Conservation (phyloP, 1,140 invertebrate genomes). For the Marisa cornuarietis region DNA sequence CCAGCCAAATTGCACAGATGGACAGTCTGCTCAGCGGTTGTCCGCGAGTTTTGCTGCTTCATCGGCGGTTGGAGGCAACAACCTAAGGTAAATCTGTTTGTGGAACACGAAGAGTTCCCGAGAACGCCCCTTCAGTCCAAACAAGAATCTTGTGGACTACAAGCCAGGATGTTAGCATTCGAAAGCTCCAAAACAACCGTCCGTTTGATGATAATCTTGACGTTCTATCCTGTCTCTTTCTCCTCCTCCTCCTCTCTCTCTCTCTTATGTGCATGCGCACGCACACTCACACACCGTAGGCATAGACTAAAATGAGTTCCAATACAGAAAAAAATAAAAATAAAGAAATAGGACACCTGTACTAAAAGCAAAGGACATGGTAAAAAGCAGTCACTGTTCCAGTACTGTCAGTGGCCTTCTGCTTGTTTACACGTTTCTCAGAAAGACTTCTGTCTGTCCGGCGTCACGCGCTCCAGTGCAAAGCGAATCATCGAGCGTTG, state of each 20-base stretch:
- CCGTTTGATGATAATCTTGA: neutral
- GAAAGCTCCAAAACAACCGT: neutral
- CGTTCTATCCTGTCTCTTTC: neutral
- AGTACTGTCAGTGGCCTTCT: neutral
- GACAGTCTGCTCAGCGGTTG: too few species aligned
- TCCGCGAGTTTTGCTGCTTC: neutral
- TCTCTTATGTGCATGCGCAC: neutral
- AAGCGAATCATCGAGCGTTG: neutral
- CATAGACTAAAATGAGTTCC: neutral
- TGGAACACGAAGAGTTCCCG: neutral
- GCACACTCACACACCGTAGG: neutral
- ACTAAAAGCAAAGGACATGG: neutral
- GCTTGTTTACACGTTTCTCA: neutral
- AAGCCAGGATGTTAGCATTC: too few species aligned
- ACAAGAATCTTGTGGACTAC: too few species aligned
- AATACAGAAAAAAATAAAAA: neutral
- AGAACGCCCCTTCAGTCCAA: neutral
- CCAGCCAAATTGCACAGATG: too few species aligned
- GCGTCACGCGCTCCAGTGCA: neutral
- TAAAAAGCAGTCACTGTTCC: neutral
- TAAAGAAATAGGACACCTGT: neutral
- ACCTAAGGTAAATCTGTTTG: neutral
- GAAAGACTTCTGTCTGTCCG: neutral
- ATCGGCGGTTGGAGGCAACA: neutral
- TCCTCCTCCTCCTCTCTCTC: neutral